A percentile compares a stretch with the other conserved stretches of the same genome.
Conservation (phyloP, 2,888 invertebrate species). For the Coelopa pilipes region DNA sequence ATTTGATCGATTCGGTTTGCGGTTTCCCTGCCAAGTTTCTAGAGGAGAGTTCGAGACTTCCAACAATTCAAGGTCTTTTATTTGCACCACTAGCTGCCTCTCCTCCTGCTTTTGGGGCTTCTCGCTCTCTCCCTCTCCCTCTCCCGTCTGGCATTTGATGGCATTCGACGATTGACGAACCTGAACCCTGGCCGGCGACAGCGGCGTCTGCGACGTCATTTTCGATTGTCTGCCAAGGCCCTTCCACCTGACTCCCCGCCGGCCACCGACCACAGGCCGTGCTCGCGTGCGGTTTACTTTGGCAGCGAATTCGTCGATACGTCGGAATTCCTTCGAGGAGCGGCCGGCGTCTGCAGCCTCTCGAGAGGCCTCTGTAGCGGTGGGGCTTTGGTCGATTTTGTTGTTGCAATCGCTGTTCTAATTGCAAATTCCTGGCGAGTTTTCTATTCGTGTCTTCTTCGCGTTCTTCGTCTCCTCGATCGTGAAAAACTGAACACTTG, state of each 20-base stretch:
- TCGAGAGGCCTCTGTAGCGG: too few species aligned
- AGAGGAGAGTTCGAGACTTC: background rate
- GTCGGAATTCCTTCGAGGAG: too few species aligned
- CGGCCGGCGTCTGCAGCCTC: too few species aligned
- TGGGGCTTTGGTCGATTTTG: too few species aligned
- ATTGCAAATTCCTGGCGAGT: background rate
- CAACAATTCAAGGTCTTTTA: slow-evolving; percentile 38
- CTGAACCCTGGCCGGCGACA: background rate
- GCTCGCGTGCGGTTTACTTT: background rate
- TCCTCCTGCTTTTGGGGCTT: slow-evolving; percentile 36
- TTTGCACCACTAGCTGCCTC: slow-evolving; percentile 34
- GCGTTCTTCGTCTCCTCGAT: background rate
- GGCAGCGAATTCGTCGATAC: too few species aligned
- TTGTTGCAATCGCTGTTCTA: too few species aligned
- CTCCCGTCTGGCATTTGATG: slow-evolving; percentile 44
- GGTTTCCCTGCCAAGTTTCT: background rate
- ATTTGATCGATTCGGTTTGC: background rate
- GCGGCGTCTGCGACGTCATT: slow-evolving; percentile 14
- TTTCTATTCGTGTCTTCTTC: background rate
- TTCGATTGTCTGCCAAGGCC: slow-evolving; percentile 19
- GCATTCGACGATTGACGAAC: slow-evolving; percentile 12
- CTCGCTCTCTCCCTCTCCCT: slow-evolving; percentile 38
- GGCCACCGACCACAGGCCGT: background rate
- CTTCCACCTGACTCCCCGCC: background rate
- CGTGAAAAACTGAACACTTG: too few species aligned